These are phyloP conservation scores for Andrena bicolor DNA, from an alignment of 2,888 invertebrate species.

Conservation along the genomic window DNA sequence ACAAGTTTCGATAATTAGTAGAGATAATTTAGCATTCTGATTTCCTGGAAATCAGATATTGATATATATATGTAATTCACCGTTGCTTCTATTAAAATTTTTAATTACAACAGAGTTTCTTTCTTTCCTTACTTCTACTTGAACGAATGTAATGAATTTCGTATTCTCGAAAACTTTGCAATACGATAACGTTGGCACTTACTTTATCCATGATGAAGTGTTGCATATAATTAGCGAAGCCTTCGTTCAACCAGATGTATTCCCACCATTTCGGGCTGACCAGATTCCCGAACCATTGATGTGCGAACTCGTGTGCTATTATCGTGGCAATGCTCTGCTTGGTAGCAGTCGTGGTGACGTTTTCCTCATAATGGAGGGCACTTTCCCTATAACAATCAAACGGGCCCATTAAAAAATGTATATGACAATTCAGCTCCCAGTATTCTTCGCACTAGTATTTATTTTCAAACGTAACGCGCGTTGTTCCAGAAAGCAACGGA, in stretches of 20 bases:
- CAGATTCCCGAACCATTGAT: conserved; percentile 86
- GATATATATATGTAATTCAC: no score
- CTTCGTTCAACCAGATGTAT: conserved; percentile 85
- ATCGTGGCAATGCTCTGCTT: conserved; percentile 70
- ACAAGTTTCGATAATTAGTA: no score
- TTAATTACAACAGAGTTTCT: no score
- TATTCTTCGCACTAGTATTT: background rate
- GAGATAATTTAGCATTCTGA: no score
- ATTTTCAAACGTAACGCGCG: background rate
- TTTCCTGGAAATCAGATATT: no score
- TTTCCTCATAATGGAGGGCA: conserved; percentile 65
- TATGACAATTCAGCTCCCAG: no score
- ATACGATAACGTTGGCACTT: conserved; percentile 24
- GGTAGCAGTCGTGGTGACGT: conserved; percentile 44
- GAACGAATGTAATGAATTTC: no score
- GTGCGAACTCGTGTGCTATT: conserved; percentile 87
- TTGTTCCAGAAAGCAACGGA: no score
- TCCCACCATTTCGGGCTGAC: conserved; percentile 84
- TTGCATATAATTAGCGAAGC: conserved; percentile 87
- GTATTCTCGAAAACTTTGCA: background rate
- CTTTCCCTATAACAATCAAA: conserved; percentile 69
- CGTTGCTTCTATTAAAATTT: no score
- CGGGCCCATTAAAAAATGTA: background rate
- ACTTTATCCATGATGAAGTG: conserved; percentile 80
- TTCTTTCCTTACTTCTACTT: no score